Base-by-base conservation (phyloP, 2,797 vertebrate genomes). In the Ptychobarbus kaznakovi region DNA sequence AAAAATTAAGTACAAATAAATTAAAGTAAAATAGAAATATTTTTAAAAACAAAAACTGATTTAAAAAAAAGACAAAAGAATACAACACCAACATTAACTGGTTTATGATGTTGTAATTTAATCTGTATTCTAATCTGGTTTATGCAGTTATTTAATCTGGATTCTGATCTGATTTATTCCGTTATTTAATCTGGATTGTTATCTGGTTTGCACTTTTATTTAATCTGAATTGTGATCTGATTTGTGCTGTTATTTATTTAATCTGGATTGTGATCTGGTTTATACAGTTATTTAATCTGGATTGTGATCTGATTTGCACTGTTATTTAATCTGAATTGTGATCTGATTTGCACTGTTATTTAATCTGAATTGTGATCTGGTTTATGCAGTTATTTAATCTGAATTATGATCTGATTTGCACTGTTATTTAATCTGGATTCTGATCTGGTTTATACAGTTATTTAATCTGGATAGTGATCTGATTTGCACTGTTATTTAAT, bases 331-430 rank as follows among this genome's bases (percentile, higher is more conserved):
- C 20, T 46, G 12, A 1, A 12, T 70, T 70, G 1, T 40, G 4
- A 70, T 70, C 38, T 70, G 35, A 3, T 69, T 22, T 22, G 42
- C 12, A 2, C 4, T 3, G 2, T 42, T 0, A 44, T 70, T 70
- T 42, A 44, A 3, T 42, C 15, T 3, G 0, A 0, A 20, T 11
- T 35, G 0, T 35, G 7, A 35, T 66, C 1, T 66, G 28, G 28
- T 66, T 35, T 35, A 1, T 4, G 1, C 32, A 1, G 63, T 66
- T 0, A 51, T 18, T 51, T 51, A 51, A 51, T 51, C 5, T 18
- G 1, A 0, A 53, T 18, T 18, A 0, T 16, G 0, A 32, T 75
- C 25, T 35, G 46, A 1, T 56, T 13, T 20, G 3, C 16, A 3
- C 16, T 1, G 3, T 49, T 1, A 13, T 51, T 74, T 70, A 42